Base-by-base conservation (phyloP, 1,140 invertebrate species). In the Drosophila sechellia region DNA sequence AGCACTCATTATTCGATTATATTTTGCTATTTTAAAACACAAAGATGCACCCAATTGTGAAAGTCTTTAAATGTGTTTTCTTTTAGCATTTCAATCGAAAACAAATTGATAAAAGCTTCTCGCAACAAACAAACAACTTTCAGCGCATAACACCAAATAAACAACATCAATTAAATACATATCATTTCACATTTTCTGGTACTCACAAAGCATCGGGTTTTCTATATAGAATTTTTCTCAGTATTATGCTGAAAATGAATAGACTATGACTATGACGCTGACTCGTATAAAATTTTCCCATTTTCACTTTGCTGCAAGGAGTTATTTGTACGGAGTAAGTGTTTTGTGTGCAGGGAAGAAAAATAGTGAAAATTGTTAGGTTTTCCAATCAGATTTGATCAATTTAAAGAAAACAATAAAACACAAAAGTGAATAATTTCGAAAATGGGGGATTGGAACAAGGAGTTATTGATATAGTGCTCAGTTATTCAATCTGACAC, bases 131-230 rank as follows among this genome's bases (percentile, higher is more conserved):
- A 54, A 77, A 64, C n/a, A 80, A 59, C 37, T 54, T 35, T n/a
- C 50, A 71, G 53, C 40, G 15, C 65, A 70, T 34, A 71, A 71
- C 42, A 58, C 34, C 53, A 68, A 56, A 34, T 60, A 66, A 61
- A 60, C 39, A 59, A 72, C 71, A 73, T 37, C 55, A 64, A 69
- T 22, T 50, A 68, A 58, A 42, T 35, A 31, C 39, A 59, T 46
- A 15, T 25, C 12, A 17, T 22, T 25, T 1, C 43, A 52, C 17
- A 56, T 40, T 50, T 37, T 43, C 45, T 34, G 4, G 50, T 91
- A 91, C 90, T 91, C 81, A 91, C 90, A 91, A 80, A 45, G 75
- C 90, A 35, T 83, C 50, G 5, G 87, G 87, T 45, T 81, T 90
- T 80, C 64, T 90, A 77, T 54, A 90, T 31, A 90, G 63, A 54